Evolutionary conservation across 2,888 invertebrate genomes (phyloP).

Genomic region (Biston betularia): DNA sequence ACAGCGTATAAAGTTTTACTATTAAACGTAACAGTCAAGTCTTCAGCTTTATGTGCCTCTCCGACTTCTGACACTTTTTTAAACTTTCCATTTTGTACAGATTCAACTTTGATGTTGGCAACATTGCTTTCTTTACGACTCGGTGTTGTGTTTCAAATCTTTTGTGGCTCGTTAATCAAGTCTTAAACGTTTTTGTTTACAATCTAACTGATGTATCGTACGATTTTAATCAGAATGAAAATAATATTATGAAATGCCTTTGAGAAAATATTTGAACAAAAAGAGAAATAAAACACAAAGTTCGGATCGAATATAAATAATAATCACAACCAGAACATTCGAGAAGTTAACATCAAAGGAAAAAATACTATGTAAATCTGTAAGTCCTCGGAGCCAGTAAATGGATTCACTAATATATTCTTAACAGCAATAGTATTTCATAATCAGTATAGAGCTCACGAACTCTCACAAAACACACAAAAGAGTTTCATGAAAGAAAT

Average conservation of each 20-base stretch:
- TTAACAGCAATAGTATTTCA: conserved; percentile 59
- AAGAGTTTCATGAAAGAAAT: conserved; percentile 53
- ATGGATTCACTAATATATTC: conserved; percentile 57
- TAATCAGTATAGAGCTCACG: conserved; percentile 61
- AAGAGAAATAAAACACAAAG: not conserved
- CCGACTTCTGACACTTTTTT: conserved; percentile 32
- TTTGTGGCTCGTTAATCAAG: conserved; percentile 18
- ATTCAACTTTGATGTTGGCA: conserved; percentile 33
- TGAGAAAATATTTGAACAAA: not conserved
- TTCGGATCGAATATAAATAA: conserved; percentile 21
- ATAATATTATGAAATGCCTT: conserved; percentile 1
- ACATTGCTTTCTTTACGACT: conserved; percentile 35
- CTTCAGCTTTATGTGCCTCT: conserved; percentile 31
- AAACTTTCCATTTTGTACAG: conserved; percentile 31
- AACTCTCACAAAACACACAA: conserved; percentile 50
- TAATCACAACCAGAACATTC: conserved; percentile 14
- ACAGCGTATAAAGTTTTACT: conserved; percentile 56
- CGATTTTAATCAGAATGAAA: not conserved
- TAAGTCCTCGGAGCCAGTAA: conserved; percentile 44
- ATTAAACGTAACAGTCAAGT: conserved; percentile 35
- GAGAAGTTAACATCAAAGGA: conserved; percentile 27
- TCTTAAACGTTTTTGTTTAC: conserved; percentile 22
- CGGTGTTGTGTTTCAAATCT: conserved; percentile 29
- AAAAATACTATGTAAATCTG: conserved; percentile 27
- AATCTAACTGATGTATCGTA: conserved; percentile 13